These are phyloP conservation scores for human (Homo sapiens) DNA, from an alignment of 2,113 vertebrate genomes.

Conservation along the genomic window GRCh38 chrX:140967001-140967500, in stretches of 20 bases:
- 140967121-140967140: neutral
- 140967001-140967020: fast-evolving
- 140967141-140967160: neutral
- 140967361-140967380: neutral
- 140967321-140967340: neutral
- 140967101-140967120: neutral
- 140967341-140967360: neutral
- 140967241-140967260: neutral
- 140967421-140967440: neutral
- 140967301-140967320: neutral
- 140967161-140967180: neutral
- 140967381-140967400: neutral
- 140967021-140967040: neutral
- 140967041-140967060: neutral
- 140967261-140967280: neutral
- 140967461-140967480: neutral
- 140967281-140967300: neutral
- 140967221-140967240: neutral
- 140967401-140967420: neutral
- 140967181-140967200: neutral
- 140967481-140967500: neutral
- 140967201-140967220: neutral
- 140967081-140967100: neutral
- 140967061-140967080: neutral
- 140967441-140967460: neutral